A percentile compares a stretch with the other conserved stretches of the same genome.
phyloP scores from a whole-genome alignment of 2,113 vertebrate genomes.

The Silurus meridionalis region DNA sequence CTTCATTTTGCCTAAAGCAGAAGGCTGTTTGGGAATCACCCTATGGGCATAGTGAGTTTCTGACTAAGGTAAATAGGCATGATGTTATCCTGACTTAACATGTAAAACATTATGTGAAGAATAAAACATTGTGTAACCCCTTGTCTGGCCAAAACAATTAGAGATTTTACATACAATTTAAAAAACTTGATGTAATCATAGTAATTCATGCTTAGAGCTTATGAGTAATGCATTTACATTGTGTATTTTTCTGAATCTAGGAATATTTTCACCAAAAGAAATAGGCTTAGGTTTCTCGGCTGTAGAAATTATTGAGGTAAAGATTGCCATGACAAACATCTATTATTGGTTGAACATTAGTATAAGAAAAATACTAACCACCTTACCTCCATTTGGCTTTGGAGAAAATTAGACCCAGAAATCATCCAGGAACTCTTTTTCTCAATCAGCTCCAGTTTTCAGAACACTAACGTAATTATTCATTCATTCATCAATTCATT shows the following conservation, averaged over 20 bases:
- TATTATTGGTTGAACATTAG: background rate
- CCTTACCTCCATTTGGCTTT: background rate
- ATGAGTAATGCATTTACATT: background rate
- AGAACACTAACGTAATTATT: background rate
- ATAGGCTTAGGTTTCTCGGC: background rate
- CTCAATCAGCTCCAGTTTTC: background rate
- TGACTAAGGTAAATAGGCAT: background rate
- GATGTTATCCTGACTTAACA: background rate
- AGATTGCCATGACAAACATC: background rate
- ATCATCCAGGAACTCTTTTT: background rate
- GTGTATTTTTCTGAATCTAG: background rate
- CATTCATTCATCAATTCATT: background rate
- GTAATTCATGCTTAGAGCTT: background rate
- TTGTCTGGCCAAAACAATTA: background rate
- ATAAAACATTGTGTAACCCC: background rate
- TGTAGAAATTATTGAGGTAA: background rate
- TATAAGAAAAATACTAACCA: background rate
- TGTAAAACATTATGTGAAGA: background rate
- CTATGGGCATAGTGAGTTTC: background rate
- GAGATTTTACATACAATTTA: background rate
- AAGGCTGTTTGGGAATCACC: background rate
- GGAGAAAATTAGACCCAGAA: background rate
- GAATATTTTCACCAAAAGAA: background rate
- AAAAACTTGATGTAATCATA: background rate
- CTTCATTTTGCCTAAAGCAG: background rate